Evolutionary conservation across 1,140 invertebrate genomes (phyloP).

Genomic region (Diachasmimorpha longicaudata): DNA sequence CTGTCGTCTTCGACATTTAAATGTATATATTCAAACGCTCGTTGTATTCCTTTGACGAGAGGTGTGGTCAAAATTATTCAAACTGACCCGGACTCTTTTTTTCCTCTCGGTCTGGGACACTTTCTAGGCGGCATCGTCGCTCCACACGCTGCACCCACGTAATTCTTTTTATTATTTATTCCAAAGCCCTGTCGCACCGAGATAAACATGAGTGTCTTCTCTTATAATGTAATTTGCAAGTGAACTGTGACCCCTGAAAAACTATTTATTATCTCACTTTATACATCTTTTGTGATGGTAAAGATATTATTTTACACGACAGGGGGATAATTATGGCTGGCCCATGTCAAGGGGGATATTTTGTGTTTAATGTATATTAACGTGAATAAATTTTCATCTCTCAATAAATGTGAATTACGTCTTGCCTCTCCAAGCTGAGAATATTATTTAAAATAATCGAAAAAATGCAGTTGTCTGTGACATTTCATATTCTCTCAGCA

Average conservation of each 20-base stretch:
- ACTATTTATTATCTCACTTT: background rate
- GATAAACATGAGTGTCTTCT: slow-evolving; percentile 14
- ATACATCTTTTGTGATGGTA: background rate
- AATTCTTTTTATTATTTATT: slow-evolving; percentile 35
- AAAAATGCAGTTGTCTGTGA: too few species aligned
- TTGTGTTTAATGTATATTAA: too few species aligned
- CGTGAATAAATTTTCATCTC: too few species aligned
- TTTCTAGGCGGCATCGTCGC: slow-evolving; percentile 49
- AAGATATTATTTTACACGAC: background rate
- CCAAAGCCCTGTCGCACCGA: slow-evolving; percentile 6
- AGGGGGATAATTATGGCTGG: background rate
- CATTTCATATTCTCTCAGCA: too few species aligned
- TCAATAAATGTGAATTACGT: too few species aligned
- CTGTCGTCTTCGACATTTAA: slow-evolving; percentile 54
- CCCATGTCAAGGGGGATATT: background rate
- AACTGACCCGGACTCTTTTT: slow-evolving; percentile 61
- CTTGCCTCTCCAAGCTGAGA: too few species aligned
- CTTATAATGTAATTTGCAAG: slow-evolving; percentile 19
- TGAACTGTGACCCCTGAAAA: background rate
- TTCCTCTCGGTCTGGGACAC: slow-evolving; percentile 55
- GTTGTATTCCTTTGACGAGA: slow-evolving; percentile 59
- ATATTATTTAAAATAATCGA: too few species aligned
- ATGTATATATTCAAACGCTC: slow-evolving; percentile 63
- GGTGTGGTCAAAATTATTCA: slow-evolving; percentile 66
- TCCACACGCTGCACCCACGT: slow-evolving; percentile 55